Evolutionary conservation across 2,113 vertebrate species (phyloP), one percentile per base, ranked within the genome.

Genomic region (Cygnus atratus): DNA sequence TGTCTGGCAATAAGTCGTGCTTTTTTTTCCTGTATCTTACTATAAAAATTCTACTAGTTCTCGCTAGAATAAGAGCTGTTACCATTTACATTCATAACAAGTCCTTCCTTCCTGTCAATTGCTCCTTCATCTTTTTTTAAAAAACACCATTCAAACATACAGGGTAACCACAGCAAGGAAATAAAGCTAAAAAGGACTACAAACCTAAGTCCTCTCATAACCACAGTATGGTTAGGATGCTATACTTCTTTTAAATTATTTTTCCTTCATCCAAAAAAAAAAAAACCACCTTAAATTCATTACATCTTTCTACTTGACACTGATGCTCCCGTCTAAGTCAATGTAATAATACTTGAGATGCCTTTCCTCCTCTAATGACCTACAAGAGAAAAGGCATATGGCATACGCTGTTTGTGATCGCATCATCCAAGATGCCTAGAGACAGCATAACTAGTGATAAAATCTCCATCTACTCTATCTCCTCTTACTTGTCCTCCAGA

Each of bases 1-100:
- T 41, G 35, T 46, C 82, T 92, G 86, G 65, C 84, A 88, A 52
- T 71, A 88, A 92, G 41, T 87, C 84, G 93, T n/a, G 95, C 5
- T 59, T 65, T 88, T 83, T 88, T 83, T 41, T 81, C 80, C 86
- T 55, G 50, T 28, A 87, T n/a, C 50, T 43, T 85, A 71, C 67
- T 13, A 11, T 48, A 93, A 89, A 95, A 93, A 73, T 46, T 85
- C 65, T 73, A 52, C 55, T 73, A 88, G 15, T 35, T 84, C 61
- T 88, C 83, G 74, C 33, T 29, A 70, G 76, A 87, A 6, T 33
- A 67, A 66, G 43, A 71, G 67, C 28, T 83, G 76, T 55, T 86
- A 91, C 33, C 19, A 52, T 73, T 71, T 65, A 85, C 61, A 54
- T 75, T 62, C 37, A 8, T 58, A 88, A 78, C 48, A 84, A 73